These are phyloP conservation scores for Rhabditoides inermis DNA, from an alignment of 2,888 invertebrate genomes.

Conservation along the genomic window DNA sequence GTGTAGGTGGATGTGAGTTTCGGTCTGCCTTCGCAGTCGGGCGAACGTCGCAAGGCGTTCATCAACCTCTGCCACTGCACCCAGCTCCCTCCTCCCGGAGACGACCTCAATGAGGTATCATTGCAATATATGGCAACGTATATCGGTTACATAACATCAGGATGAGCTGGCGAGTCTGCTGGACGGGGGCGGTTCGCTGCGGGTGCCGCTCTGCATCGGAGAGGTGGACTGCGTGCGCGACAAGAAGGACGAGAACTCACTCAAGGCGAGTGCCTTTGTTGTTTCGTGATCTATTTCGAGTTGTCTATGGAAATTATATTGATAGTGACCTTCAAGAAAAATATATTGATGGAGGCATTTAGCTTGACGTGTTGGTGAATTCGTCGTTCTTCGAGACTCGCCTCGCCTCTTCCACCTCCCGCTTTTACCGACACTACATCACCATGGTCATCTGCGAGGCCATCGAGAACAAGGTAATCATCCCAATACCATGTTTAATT, in stretches of 20 bases:
- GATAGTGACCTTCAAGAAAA: too few relatives aligned
- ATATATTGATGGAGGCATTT: slow-evolving; percentile 2
- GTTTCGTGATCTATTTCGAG: too few relatives aligned
- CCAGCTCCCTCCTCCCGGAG: slow-evolving; percentile 24
- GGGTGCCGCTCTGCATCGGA: slow-evolving; percentile 34
- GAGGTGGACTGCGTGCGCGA: slow-evolving; percentile 35
- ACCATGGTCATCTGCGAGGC: slow-evolving; percentile 25
- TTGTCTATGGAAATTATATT: too few relatives aligned
- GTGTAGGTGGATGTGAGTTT: not conserved
- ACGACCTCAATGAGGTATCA: slow-evolving; percentile 22
- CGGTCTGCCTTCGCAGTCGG: not conserved
- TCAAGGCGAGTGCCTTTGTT: slow-evolving; percentile 16
- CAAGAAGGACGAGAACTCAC: slow-evolving; percentile 21
- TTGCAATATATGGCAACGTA: not conserved
- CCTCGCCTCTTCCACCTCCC: slow-evolving; percentile 13
- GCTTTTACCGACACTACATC: slow-evolving; percentile 36
- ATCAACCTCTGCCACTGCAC: slow-evolving; percentile 40
- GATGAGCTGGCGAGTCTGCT: slow-evolving; percentile 27
- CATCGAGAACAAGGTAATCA: slow-evolving; percentile 18
- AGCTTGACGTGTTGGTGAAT: slow-evolving; percentile 43
- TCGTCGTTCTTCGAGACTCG: slow-evolving; percentile 34
- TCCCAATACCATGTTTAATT: not conserved
- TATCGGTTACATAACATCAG: slow-evolving; percentile 6
- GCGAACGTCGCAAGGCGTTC: slow-evolving; percentile 28
- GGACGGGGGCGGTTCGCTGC: slow-evolving; percentile 18